Percentiles rank a stretch among this genome's conserved stretches.
phyloP scores from a whole-genome alignment of 2,113 vertebrate genomes.

The Corythoichthys haematopterus region DNA sequence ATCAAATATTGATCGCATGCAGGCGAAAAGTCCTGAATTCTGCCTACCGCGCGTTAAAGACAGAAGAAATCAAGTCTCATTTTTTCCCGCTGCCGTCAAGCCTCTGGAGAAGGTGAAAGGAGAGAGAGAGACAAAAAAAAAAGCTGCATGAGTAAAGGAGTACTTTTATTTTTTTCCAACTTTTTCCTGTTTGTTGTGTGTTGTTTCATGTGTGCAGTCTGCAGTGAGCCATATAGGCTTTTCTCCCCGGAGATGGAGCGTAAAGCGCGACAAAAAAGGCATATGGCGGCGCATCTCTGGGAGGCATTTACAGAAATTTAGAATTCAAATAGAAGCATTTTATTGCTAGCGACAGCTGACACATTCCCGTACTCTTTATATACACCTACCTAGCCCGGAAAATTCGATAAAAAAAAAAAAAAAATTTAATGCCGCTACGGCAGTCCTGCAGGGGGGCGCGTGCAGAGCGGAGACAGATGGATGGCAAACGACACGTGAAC shows the following conservation, averaged over 20 bases:
- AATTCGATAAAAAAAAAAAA: neutral
- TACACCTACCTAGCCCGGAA: neutral
- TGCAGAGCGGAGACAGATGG: neutral
- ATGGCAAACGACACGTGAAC: neutral
- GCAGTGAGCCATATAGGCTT: slow-evolving; percentile 27
- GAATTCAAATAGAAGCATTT: slow-evolving; percentile 19
- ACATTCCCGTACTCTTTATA: neutral
- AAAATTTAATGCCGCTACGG: neutral
- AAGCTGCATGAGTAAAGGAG: slow-evolving; percentile 35
- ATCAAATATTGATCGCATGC: slow-evolving; percentile 68
- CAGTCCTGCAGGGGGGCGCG: neutral
- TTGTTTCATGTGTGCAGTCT: slow-evolving; percentile 12
- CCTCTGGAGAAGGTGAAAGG: slow-evolving; percentile 24
- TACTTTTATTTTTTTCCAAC: slow-evolving; percentile 49
- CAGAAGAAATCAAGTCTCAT: slow-evolving; percentile 29
- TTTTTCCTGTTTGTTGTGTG: slow-evolving; percentile 52
- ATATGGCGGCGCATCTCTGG: slow-evolving; percentile 9
- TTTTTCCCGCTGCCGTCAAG: slow-evolving; percentile 47
- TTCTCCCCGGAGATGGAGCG: slow-evolving; percentile 30
- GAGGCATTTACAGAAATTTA: slow-evolving; percentile 16
- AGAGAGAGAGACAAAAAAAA: slow-evolving; percentile 15
- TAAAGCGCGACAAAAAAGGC: slow-evolving; percentile 34
- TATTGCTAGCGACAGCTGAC: slow-evolving; percentile 1
- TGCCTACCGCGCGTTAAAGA: neutral
- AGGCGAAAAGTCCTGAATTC: slow-evolving; percentile 45